Base-by-base conservation (phyloP, 2,888 invertebrate genomes). In the Diplazon laetatorius region DNA sequence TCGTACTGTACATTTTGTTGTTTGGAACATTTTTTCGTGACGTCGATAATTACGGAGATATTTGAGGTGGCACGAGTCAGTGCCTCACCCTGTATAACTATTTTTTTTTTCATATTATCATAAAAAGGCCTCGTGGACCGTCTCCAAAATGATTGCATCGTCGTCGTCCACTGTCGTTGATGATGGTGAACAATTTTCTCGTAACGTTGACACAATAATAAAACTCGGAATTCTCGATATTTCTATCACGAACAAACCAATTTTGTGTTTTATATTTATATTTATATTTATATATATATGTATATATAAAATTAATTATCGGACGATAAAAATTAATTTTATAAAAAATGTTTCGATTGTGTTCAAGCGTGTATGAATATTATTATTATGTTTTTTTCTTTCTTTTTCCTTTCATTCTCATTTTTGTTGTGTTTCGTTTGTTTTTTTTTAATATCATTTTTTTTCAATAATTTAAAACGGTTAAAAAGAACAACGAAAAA, bases 391-490 rank as follows among this genome's bases (percentile, higher is more conserved):
- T 6, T 25, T 50, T 60, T 50, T 14, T 37, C 16, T 66, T 30
- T 50, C 18, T 42, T 37, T 46, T 46, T 35, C 10, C 1, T 14
- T 9, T 55, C 35, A 30, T 55, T 66, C 20, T 60, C 25, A 42
- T 37, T 46, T 46, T 35, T 12, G 14, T 16, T 9, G 30, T 16
- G 30, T 55, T 35, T 55, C 30, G 8, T 30, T n/a, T n/a, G n/a
- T n/a, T n/a, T n/a, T n/a, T n/a, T n/a, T n/a, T n/a, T n/a, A n/a
- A n/a, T n/a, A n/a, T n/a, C n/a, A n/a, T n/a, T n/a, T n/a, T n/a
- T n/a, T 20, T 62, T 76, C 25, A 76, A 35, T 70, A 30, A 65
- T 77, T 69, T 14, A 63, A 78, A 80, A 69, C 74, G 65, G 55
- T 55, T 60, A 76, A 76, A 80, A 73, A 55, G 6, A 30, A 30